Evolutionary conservation across 2,113 vertebrate species (phyloP).

Genomic region (Phrynosoma platyrhinos): DNA sequence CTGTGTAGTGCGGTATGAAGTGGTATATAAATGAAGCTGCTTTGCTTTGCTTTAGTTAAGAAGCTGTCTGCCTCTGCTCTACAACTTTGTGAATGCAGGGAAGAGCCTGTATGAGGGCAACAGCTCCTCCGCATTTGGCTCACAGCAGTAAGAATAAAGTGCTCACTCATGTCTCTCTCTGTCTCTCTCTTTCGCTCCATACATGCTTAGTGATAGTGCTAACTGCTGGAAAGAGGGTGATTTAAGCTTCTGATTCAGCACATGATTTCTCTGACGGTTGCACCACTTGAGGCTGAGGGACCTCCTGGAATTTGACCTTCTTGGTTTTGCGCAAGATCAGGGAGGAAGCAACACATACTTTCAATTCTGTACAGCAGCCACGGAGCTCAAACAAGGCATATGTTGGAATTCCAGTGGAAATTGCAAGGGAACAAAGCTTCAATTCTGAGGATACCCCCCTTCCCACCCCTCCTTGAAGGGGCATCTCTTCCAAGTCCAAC

Average conservation of each 20-base stretch:
- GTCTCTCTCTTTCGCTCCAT: background rate
- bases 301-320: constrained; percentile 29
- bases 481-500: constrained; percentile 3
- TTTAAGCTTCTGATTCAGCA: constrained; percentile 1
- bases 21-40: no score
- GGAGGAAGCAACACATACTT: background rate
- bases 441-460: background rate
- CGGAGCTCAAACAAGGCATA: constrained; percentile 34
- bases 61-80: background rate
- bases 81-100: background rate
- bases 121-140: background rate
- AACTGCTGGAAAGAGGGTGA: background rate
- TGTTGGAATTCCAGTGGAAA: background rate
- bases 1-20: no score
- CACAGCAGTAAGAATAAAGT: background rate
- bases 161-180: background rate
- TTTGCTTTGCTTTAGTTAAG: background rate
- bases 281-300: constrained; percentile 2
- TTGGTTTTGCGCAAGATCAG: background rate
- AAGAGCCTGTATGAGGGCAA: background rate
- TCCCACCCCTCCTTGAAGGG: background rate
- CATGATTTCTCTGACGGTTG: constrained; percentile 5
- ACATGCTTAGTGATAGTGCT: background rate
- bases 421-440: constrained; percentile 14
- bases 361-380: constrained; percentile 9